phyloP scores from a whole-genome alignment of 2,888 invertebrate genomes.

The Lamellibrachia satsuma region DNA sequence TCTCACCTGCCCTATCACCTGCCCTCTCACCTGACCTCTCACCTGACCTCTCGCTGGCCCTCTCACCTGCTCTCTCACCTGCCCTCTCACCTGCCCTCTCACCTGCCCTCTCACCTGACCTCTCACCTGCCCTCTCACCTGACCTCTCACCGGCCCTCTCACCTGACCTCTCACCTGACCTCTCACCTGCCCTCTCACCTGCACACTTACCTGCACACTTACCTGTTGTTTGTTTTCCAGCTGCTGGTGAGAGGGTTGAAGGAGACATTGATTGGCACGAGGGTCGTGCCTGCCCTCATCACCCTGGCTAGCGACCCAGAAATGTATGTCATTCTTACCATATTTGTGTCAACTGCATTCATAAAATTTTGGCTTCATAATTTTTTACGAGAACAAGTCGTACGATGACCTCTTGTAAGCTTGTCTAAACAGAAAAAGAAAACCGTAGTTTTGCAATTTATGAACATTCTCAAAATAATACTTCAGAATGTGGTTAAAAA shows the following conservation, averaged over 20 bases:
- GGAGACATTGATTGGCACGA: conserved; percentile 70
- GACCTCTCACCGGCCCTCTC: background rate
- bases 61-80: too few relatives aligned
- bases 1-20: too few relatives aligned
- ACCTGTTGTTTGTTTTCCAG: conserved; percentile 44
- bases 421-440: background rate
- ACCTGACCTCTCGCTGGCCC: too few relatives aligned
- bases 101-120: too few relatives aligned
- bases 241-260: conserved; percentile 70
- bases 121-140: background rate
- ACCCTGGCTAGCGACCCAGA: conserved; percentile 77
- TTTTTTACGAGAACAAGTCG: background rate
- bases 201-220: background rate
- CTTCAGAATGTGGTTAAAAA: background rate
- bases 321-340: conserved; percentile 68
- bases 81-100: too few relatives aligned
- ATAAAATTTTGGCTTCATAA: background rate
- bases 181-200: background rate
- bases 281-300: conserved; percentile 76
- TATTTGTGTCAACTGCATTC: background rate
- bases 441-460: background rate
- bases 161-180: background rate
- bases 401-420: background rate
- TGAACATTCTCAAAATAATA: background rate
- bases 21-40: too few relatives aligned